These are phyloP conservation scores for Sparidentex hasta DNA, from an alignment of 2,797 vertebrate genomes.

Conservation along the genomic window DNA sequence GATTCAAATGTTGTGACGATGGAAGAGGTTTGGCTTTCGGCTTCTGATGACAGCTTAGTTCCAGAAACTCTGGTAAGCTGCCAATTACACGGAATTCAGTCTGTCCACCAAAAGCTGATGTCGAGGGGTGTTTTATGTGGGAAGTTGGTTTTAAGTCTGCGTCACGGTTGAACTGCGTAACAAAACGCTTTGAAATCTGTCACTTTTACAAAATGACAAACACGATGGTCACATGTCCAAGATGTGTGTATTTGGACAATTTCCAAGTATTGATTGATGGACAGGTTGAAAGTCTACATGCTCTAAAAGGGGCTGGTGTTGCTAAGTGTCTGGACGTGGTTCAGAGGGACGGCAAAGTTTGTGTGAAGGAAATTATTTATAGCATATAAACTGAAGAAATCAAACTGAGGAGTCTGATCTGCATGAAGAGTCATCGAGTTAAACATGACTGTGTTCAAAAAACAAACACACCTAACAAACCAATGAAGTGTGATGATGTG, in stretches of 20 bases:
- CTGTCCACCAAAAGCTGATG: background rate
- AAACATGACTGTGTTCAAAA: background rate
- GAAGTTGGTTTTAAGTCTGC: slow-evolving; percentile 7
- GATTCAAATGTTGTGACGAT: background rate
- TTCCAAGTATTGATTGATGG: background rate
- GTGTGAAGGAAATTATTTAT: background rate
- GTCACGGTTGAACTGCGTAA: background rate
- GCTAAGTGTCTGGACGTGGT: background rate
- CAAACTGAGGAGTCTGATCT: background rate
- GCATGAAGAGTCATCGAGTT: background rate
- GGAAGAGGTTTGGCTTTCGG: background rate
- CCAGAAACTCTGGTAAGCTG: background rate
- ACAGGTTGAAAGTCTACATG: background rate
- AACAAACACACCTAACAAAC: background rate
- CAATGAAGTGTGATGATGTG: background rate
- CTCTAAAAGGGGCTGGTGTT: slow-evolving; percentile 4
- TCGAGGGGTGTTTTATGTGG: background rate
- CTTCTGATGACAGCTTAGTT: background rate
- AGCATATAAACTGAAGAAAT: background rate
- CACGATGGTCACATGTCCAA: background rate
- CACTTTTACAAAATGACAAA: slow-evolving; percentile 3
- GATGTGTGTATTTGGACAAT: background rate
- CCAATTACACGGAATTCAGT: background rate
- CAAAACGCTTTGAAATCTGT: background rate
- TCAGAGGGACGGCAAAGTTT: background rate